A percentile compares a stretch with the other conserved stretches of the same genome.
Evolutionary conservation across 2,113 vertebrate species (phyloP).

Genomic region (Brachirus orientalis): DNA sequence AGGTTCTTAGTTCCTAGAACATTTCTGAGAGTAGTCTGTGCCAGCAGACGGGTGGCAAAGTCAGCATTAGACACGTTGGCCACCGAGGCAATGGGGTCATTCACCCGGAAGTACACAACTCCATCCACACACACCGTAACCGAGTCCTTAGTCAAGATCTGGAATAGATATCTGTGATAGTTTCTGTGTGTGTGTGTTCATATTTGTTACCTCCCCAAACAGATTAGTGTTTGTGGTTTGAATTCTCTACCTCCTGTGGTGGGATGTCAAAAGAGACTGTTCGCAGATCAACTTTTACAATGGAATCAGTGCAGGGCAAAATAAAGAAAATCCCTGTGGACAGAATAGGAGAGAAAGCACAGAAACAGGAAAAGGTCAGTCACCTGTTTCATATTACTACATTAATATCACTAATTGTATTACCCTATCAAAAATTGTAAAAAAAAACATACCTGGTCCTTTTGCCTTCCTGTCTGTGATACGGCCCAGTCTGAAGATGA

Average conservation of each 20-base stretch:
- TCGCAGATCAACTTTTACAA: constrained; percentile 95
- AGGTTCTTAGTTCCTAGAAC: constrained; percentile 90
- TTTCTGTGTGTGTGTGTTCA: neutral
- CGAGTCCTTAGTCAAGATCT: constrained; percentile 91
- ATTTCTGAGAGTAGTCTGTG: constrained; percentile 89
- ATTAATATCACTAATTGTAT: neutral
- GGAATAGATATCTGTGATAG: neutral
- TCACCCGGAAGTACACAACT: constrained; percentile 89
- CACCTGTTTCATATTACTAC: neutral
- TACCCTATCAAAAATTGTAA: no score
- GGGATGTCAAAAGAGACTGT: constrained; percentile 98
- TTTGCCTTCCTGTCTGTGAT: constrained; percentile 87
- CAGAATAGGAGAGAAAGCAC: neutral
- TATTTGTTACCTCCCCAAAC: neutral
- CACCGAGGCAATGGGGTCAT: constrained; percentile 85
- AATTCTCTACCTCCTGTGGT: constrained; percentile 89
- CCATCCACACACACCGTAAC: constrained; percentile 88
- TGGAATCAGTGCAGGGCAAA: constrained; percentile 93
- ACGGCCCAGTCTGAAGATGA: constrained; percentile 89
- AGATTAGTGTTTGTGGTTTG: neutral
- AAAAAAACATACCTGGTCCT: constrained; percentile 86
- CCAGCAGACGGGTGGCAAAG: constrained; percentile 86
- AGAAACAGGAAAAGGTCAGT: no score
- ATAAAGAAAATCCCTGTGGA: constrained; percentile 93
- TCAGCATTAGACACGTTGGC: constrained; percentile 87